Percentiles rank a stretch among this genome's conserved stretches.
Evolutionary conservation across 2,888 invertebrate genomes (phyloP).

Genomic region (Chirona hameri): DNA sequence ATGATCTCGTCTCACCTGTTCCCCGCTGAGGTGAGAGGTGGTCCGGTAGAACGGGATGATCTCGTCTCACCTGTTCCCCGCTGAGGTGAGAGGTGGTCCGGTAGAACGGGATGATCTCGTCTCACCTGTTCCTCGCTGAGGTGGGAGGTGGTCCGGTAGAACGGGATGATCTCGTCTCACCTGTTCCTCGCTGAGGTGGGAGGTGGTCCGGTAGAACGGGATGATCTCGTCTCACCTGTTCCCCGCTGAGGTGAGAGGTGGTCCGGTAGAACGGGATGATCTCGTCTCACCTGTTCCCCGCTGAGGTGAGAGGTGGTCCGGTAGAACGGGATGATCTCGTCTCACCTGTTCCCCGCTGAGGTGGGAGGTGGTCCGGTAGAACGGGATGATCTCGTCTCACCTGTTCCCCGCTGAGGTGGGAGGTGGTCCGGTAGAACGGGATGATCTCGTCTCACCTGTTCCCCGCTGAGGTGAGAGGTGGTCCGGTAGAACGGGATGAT

Average conservation of each 20-base stretch:
- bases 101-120: slow-evolving; percentile 81
- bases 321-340: slow-evolving; percentile 81
- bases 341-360: slow-evolving; percentile 76
- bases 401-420: slow-evolving; percentile 79
- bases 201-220: slow-evolving; percentile 76
- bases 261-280: slow-evolving; percentile 82
- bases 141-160: slow-evolving; percentile 76
- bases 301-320: slow-evolving; percentile 79
- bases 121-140: slow-evolving; percentile 76
- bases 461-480: slow-evolving; percentile 74
- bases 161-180: slow-evolving; percentile 85
- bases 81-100: slow-evolving; percentile 79
- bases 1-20: slow-evolving; percentile 83
- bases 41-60: slow-evolving; percentile 82
- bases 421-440: slow-evolving; percentile 76
- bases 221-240: slow-evolving; percentile 83
- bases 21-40: slow-evolving; percentile 74
- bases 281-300: slow-evolving; percentile 75
- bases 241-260: slow-evolving; percentile 74
- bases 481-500: slow-evolving; percentile 82
- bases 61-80: slow-evolving; percentile 75
- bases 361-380: slow-evolving; percentile 76
- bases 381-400: slow-evolving; percentile 85
- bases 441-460: slow-evolving; percentile 83
- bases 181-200: slow-evolving; percentile 79